A percentile compares a stretch with the other conserved stretches of the same genome.
These are phyloP conservation scores for Trialeurodes vaporariorum DNA, from an alignment of 1,140 invertebrate genomes.

Conservation along the genomic window DNA sequence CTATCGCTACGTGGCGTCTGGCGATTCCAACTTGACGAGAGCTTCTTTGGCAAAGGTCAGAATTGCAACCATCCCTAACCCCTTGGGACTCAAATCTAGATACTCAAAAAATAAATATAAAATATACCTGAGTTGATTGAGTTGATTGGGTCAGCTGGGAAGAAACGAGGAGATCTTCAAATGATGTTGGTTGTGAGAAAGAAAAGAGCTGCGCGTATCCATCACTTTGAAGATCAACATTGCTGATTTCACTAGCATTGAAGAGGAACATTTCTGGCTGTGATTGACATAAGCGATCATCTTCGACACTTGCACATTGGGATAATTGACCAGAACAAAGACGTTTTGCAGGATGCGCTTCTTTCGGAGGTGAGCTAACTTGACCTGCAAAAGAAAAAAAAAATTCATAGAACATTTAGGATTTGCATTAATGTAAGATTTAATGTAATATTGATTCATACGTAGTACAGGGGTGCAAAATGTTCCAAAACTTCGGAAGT, in stretches of 20 bases:
- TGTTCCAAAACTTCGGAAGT: no score
- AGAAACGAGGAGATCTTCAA: constrained; percentile 69
- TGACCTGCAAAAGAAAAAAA: not conserved
- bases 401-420: no score
- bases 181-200: constrained; percentile 76
- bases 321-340: not conserved
- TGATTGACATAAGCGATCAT: constrained; percentile 18
- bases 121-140: constrained; percentile 36
- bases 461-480: no score
- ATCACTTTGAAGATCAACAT: not conserved
- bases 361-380: not conserved
- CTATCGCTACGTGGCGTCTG: no score
- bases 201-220: constrained; percentile 30
- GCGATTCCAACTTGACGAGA: no score
- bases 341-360: not conserved
- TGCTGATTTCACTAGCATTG: constrained; percentile 18
- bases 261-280: constrained; percentile 13
- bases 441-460: no score
- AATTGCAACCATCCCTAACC: no score
- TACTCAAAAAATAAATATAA: no score
- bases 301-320: constrained; percentile 3
- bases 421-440: no score
- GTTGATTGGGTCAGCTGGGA: constrained; percentile 55
- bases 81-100: no score
- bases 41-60: no score